A percentile compares a stretch with the other conserved stretches of the same genome.
Evolutionary conservation across 2,888 invertebrate genomes (phyloP).

Genomic region (Diadegma fenestrale): DNA sequence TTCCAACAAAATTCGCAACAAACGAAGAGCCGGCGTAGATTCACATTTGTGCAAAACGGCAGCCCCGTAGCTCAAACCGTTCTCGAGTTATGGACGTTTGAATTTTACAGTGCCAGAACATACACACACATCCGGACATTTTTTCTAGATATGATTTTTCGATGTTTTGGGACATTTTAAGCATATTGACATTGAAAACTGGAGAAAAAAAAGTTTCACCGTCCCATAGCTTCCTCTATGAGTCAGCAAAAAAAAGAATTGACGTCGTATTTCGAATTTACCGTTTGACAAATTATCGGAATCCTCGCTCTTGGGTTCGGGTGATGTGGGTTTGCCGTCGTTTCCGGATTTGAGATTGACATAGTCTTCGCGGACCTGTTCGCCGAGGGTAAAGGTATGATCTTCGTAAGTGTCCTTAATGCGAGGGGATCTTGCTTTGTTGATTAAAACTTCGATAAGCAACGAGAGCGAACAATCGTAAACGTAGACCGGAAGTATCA

Average conservation of each 20-base stretch:
- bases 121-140: too few relatives aligned
- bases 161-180: too few relatives aligned
- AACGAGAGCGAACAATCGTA: constrained; percentile 88
- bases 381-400: constrained; percentile 84
- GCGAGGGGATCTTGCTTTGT: constrained; percentile 81
- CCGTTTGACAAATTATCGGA: constrained; percentile 82
- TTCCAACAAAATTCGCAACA: too few relatives aligned
- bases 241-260: not conserved
- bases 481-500: constrained; percentile 88
- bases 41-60: too few relatives aligned
- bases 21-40: too few relatives aligned
- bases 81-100: too few relatives aligned
- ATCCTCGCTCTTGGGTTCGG: constrained; percentile 86
- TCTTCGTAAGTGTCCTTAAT: constrained; percentile 86
- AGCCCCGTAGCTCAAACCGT: too few relatives aligned
- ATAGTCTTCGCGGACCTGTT: constrained; percentile 80
- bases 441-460: constrained; percentile 86
- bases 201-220: too few relatives aligned
- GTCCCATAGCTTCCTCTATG: too few relatives aligned
- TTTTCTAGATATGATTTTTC: too few relatives aligned
- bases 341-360: constrained; percentile 83
- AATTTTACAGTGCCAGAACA: too few relatives aligned
- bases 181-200: too few relatives aligned
- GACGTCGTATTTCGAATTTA: constrained; percentile 56
- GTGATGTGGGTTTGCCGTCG: constrained; percentile 82